Percentiles rank a stretch among this genome's conserved stretches.
phyloP scores from a whole-genome alignment of 92 coral and sea anemone genomes.

The Epizoanthus rinbou region DNA sequence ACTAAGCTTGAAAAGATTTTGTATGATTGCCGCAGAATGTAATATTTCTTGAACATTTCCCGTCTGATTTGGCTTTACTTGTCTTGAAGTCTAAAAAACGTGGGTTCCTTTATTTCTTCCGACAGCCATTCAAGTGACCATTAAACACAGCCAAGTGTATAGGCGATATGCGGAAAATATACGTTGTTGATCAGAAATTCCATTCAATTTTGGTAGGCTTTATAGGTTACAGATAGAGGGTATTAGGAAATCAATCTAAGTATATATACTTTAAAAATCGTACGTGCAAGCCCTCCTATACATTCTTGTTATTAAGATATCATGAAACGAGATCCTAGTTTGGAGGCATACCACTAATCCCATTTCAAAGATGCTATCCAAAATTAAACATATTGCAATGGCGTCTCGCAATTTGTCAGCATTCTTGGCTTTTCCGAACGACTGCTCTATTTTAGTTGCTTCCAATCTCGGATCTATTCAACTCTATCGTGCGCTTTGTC shows the following conservation, averaged over 20 bases:
- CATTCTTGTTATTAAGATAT: not conserved
- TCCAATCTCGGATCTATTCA: no score
- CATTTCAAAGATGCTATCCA: not conserved
- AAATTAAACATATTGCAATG: not conserved
- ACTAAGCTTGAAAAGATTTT: no score
- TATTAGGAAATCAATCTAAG: not conserved
- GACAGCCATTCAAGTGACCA: no score
- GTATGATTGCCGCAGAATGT: no score
- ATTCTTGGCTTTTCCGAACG: no score
- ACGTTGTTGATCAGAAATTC: not conserved
- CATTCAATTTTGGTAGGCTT: not conserved
- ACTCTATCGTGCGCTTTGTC: no score
- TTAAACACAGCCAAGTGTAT: no score
- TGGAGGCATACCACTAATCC: not conserved
- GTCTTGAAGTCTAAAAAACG: no score
- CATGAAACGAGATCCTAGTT: not conserved
- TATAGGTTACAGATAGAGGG: not conserved
- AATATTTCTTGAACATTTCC: no score
- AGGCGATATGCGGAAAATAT: not conserved
- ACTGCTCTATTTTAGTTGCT: no score
- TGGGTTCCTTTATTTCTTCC: no score
- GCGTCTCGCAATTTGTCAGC: not conserved
- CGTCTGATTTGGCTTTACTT: no score
- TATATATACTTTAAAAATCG: not conserved
- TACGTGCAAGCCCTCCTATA: not conserved